A percentile compares a stretch with the other conserved stretches of the same genome.
phyloP scores from a whole-genome alignment of 2,888 invertebrate genomes.

The Hemicrepidius hirtus region DNA sequence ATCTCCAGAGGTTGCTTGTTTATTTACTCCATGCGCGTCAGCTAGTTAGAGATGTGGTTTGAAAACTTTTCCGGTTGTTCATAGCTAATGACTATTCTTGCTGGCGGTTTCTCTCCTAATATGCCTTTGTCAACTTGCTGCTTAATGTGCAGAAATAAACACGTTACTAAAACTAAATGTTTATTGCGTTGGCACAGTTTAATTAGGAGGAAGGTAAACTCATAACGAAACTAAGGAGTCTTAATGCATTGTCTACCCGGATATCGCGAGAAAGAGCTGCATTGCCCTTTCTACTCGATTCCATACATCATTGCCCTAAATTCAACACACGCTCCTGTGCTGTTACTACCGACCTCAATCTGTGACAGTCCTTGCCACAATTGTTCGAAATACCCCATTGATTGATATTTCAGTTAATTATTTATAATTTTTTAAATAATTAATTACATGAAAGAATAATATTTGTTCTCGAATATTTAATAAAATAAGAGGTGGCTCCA shows the following conservation, averaged over 20 bases:
- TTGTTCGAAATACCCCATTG: too few species aligned
- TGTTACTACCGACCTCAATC: too few species aligned
- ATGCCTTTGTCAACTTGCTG: slow-evolving; percentile 29
- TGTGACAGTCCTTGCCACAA: too few species aligned
- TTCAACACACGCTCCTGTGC: too few species aligned
- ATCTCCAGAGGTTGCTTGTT: slow-evolving; percentile 24
- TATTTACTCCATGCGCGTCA: slow-evolving; percentile 8
- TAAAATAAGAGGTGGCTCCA: too few species aligned
- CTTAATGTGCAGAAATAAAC: slow-evolving; percentile 27
- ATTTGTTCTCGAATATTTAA: too few species aligned
- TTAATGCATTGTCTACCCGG: neutral
- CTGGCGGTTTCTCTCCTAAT: slow-evolving; percentile 15
- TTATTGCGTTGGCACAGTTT: slow-evolving; percentile 14
- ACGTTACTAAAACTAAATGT: slow-evolving; percentile 29
- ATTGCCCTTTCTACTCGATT: neutral
- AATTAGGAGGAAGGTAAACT: slow-evolving; percentile 26
- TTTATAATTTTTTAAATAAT: too few species aligned
- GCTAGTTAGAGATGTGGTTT: slow-evolving; percentile 30
- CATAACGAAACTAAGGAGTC: slow-evolving; percentile 13
- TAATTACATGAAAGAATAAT: too few species aligned
- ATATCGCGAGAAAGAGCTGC: neutral
- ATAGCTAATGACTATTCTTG: slow-evolving; percentile 21
- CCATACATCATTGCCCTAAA: too few species aligned
- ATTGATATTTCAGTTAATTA: too few species aligned
- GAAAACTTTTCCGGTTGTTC: slow-evolving; percentile 33